Conservation (phyloP, 2,797 vertebrate genomes). For the Melanogrammus aeglefinus region DNA sequence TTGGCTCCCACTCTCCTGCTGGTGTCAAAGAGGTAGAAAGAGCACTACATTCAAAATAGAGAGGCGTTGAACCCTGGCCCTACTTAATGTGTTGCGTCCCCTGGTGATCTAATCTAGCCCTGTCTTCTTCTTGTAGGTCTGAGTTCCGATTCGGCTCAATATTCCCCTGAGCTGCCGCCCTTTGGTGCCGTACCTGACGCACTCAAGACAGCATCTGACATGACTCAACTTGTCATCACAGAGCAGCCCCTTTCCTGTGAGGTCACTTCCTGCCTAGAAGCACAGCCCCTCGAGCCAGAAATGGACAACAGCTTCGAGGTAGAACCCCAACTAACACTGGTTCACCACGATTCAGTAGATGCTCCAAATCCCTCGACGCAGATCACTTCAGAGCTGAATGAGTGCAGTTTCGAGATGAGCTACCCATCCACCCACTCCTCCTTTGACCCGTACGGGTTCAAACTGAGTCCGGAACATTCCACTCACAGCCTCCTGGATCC, state of each 20-base stretch:
- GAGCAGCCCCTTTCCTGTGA: conserved; percentile 5
- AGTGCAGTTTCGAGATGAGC: conserved; percentile 53
- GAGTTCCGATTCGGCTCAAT: conserved; percentile 14
- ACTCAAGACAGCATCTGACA: conserved; percentile 14
- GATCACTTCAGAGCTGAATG: conserved; percentile 28
- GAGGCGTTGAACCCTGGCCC: neutral
- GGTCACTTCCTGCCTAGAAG: neutral
- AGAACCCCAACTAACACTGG: conserved; percentile 13
- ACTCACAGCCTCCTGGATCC: conserved; percentile 62
- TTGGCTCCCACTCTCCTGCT: neutral
- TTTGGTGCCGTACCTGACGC: neutral
- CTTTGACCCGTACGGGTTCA: conserved; percentile 71
- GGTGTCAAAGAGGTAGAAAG: neutral
- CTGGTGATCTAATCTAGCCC: neutral
- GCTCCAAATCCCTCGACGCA: conserved; percentile 30
- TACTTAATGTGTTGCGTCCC: neutral
- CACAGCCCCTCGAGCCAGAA: conserved; percentile 3
- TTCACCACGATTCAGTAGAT: conserved; percentile 35
- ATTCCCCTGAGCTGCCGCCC: neutral
- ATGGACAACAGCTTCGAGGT: conserved; percentile 16
- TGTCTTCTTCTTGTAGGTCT: conserved; percentile 32
- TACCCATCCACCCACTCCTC: conserved; percentile 55
- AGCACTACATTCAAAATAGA: neutral
- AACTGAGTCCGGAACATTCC: conserved; percentile 71
- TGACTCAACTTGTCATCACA: conserved; percentile 4